These are phyloP conservation scores for Cynaeus angustus DNA, from an alignment of 2,888 invertebrate genomes.

Conservation along the genomic window DNA sequence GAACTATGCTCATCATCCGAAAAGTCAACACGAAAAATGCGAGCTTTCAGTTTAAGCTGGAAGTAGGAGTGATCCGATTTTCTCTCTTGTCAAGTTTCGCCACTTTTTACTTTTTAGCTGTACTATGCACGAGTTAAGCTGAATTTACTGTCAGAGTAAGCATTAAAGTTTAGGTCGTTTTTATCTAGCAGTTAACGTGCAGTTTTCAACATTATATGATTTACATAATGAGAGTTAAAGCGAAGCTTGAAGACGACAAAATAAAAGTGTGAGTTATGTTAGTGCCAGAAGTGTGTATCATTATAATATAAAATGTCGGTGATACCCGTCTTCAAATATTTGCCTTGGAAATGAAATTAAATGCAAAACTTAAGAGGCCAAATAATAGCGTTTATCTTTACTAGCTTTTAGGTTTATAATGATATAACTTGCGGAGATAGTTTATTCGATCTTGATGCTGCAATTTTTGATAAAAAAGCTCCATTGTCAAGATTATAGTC, in stretches of 20 bases:
- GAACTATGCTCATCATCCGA: conserved; percentile 9
- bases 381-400: conserved; percentile 13
- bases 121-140: conserved; percentile 17
- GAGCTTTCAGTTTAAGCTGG: conserved; percentile 29
- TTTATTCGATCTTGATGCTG: conserved; percentile 14
- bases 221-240: conserved; percentile 25
- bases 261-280: no score
- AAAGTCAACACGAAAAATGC: conserved; percentile 43
- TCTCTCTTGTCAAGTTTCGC: conserved; percentile 21
- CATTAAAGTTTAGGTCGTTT: conserved; percentile 9
- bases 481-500: conserved; percentile 23
- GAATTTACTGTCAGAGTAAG: conserved; percentile 17
- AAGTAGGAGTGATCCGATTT: conserved; percentile 43
- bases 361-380: conserved; percentile 11
- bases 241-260: background rate
- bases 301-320: no score
- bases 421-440: conserved; percentile 7
- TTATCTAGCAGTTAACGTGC: background rate
- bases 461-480: conserved; percentile 12
- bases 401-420: conserved; percentile 11
- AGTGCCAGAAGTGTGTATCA: no score
- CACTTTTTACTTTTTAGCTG: conserved; percentile 8
- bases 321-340: no score
- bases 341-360: background rate
- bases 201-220: background rate